Conservation (phyloP, 2,888 invertebrate genomes). For the Tuta absoluta region DNA sequence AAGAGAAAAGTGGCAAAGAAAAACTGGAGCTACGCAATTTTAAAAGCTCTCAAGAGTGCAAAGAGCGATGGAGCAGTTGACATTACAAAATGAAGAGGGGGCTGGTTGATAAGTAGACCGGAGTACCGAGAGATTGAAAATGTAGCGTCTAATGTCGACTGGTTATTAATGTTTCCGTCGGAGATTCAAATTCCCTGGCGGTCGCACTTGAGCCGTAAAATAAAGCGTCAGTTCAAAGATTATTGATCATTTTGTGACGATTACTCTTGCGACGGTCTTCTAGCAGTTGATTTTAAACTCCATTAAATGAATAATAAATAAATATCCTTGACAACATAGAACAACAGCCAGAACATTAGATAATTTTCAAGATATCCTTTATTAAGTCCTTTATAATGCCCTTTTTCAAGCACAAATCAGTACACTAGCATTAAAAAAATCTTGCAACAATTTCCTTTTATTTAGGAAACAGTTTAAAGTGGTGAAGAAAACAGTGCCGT, state of each 20-base stretch:
- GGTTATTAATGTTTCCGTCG: slow-evolving; percentile 5
- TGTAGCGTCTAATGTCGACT: slow-evolving; percentile 5
- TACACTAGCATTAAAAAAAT: too few relatives aligned
- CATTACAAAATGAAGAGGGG: slow-evolving; percentile 10
- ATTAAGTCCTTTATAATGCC: too few relatives aligned
- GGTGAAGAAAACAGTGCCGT: too few relatives aligned
- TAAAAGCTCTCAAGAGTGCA: slow-evolving; percentile 9
- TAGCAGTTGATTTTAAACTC: background rate
- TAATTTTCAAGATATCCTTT: too few relatives aligned
- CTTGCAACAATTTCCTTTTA: too few relatives aligned
- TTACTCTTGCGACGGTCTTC: background rate
- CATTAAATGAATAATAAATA: background rate
- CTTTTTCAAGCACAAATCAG: too few relatives aligned
- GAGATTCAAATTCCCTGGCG: background rate
- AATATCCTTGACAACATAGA: too few relatives aligned
- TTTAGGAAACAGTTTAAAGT: too few relatives aligned
- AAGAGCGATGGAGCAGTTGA: slow-evolving; percentile 17
- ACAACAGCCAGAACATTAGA: too few relatives aligned
- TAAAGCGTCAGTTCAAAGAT: slow-evolving; percentile 3
- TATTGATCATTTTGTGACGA: background rate
- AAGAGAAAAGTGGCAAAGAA: background rate
- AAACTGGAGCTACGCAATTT: slow-evolving; percentile 13
- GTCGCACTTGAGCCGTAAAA: background rate
- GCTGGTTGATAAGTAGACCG: background rate
- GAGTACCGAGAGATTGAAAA: background rate